Percentiles rank a stretch among this genome's conserved stretches.
These are phyloP conservation scores for Lasioglossum villosulum DNA, from an alignment of 2,888 invertebrate genomes.

Conservation along the genomic window DNA sequence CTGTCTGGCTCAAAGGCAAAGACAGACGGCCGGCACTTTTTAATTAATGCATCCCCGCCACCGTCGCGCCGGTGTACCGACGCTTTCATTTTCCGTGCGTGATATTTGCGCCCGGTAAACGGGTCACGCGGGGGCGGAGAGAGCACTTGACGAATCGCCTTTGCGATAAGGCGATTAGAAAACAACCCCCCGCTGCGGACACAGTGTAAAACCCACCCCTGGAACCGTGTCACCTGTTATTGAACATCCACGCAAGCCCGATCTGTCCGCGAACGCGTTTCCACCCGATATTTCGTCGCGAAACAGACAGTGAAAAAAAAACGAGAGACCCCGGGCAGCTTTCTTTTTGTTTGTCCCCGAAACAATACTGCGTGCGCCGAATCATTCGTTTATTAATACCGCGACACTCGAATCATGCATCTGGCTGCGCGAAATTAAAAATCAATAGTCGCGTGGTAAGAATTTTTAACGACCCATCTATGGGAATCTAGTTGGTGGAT, in stretches of 20 bases:
- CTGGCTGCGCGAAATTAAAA: background rate
- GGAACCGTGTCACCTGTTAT: conserved; percentile 27
- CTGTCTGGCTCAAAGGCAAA: conserved; percentile 40
- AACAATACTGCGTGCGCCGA: background rate
- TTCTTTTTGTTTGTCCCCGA: background rate
- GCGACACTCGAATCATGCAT: background rate
- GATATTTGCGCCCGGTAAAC: conserved; percentile 30
- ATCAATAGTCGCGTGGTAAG: background rate
- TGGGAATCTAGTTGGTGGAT: too few relatives aligned
- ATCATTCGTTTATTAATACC: background rate
- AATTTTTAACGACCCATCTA: background rate
- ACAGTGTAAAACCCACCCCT: background rate
- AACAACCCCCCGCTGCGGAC: conserved; percentile 2
- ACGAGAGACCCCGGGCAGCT: background rate
- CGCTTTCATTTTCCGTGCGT: conserved; percentile 31
- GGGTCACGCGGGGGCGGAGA: conserved; percentile 33
- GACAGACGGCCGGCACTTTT: conserved; percentile 34
- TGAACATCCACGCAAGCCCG: background rate
- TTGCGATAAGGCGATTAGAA: conserved; percentile 54
- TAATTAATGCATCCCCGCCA: conserved; percentile 48
- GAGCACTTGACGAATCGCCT: conserved; percentile 41
- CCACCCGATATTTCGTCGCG: conserved; percentile 20
- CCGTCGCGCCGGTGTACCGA: conserved; percentile 16
- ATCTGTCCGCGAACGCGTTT: conserved; percentile 19
- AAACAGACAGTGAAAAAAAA: background rate